Evolutionary conservation across 2,113 vertebrate genomes (phyloP).

Genomic region (Carassius carassius): DNA sequence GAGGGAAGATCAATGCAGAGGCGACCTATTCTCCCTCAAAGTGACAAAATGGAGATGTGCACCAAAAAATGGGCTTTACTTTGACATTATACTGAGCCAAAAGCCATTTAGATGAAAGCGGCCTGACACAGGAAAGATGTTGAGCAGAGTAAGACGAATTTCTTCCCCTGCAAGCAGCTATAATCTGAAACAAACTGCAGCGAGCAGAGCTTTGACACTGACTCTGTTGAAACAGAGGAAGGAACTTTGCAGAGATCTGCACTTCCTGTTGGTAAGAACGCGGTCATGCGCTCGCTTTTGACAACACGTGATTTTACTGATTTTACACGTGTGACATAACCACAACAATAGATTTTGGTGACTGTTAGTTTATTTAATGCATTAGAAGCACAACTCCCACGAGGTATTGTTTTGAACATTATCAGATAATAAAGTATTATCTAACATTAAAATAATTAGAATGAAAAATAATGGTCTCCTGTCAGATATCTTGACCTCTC

Average conservation of each 20-base stretch:
- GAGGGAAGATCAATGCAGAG: conserved; percentile 56
- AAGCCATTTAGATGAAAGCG: conserved; percentile 1
- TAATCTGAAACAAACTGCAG: conserved; percentile 61
- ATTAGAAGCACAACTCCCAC: background rate
- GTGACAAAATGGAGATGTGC: conserved; percentile 38
- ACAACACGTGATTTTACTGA: conserved; percentile 15
- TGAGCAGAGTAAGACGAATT: conserved; percentile 54
- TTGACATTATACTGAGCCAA: conserved; percentile 37
- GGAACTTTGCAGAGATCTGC: conserved; percentile 69
- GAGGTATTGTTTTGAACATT: background rate
- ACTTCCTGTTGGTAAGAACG: conserved; percentile 73
- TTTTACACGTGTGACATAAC: background rate
- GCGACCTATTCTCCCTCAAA: conserved; percentile 16
- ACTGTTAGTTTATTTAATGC: background rate
- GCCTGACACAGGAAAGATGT: conserved; percentile 57
- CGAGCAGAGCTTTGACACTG: conserved; percentile 36
- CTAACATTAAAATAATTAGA: background rate
- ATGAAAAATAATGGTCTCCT: background rate
- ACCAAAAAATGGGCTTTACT: conserved; percentile 10
- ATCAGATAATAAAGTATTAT: background rate
- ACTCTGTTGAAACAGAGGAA: conserved; percentile 59
- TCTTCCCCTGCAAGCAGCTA: conserved; percentile 45
- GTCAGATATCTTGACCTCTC: too few relatives aligned
- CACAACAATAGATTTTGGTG: background rate
- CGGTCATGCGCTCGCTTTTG: conserved; percentile 11